A percentile compares a stretch with the other conserved stretches of the same genome.
Evolutionary conservation across 1,140 invertebrate genomes (phyloP).

Genomic region (Dinothrombium tinctorium): DNA sequence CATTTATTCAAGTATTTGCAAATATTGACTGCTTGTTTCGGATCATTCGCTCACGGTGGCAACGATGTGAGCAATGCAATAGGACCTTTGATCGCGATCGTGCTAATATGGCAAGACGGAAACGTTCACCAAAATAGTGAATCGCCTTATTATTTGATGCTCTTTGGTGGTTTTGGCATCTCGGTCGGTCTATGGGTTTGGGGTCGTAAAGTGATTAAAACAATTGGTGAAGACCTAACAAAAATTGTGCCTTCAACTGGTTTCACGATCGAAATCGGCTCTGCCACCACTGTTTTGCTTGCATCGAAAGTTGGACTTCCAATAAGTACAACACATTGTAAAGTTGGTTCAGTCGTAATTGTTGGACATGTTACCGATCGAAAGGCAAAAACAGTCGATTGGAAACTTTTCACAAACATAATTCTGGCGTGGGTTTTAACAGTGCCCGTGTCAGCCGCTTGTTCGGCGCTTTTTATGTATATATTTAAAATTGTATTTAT

Average conservation of each 20-base stretch:
- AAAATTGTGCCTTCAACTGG: conserved; percentile 88
- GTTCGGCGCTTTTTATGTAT: conserved; percentile 58
- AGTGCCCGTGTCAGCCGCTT: conserved; percentile 60
- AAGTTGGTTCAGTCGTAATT: conserved; percentile 85
- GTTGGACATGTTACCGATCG: conserved; percentile 23
- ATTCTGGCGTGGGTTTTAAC: conserved; percentile 90
- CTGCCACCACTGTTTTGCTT: conserved; percentile 78
- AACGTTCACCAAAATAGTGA: conserved; percentile 40
- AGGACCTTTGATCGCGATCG: conserved; percentile 80
- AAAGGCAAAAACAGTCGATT: conserved; percentile 38
- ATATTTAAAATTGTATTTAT: conserved; percentile 15
- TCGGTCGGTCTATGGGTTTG: conserved; percentile 83
- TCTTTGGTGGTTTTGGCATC: conserved; percentile 88
- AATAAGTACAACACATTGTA: conserved; percentile 96
- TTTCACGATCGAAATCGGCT: conserved; percentile 83
- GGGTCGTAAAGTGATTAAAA: conserved; percentile 84
- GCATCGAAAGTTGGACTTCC: conserved; percentile 89
- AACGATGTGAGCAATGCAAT: conserved; percentile 95
- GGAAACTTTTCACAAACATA: conserved; percentile 79
- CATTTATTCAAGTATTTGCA: conserved; percentile 81
- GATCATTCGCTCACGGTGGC: conserved; percentile 91
- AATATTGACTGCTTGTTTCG: conserved; percentile 85
- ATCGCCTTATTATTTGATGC: conserved; percentile 66
- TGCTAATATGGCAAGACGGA: conserved; percentile 41
- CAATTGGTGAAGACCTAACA: conserved; percentile 84